Evolutionary conservation across 2,797 vertebrate species (phyloP).

Genomic region (Tinamus major): DNA sequence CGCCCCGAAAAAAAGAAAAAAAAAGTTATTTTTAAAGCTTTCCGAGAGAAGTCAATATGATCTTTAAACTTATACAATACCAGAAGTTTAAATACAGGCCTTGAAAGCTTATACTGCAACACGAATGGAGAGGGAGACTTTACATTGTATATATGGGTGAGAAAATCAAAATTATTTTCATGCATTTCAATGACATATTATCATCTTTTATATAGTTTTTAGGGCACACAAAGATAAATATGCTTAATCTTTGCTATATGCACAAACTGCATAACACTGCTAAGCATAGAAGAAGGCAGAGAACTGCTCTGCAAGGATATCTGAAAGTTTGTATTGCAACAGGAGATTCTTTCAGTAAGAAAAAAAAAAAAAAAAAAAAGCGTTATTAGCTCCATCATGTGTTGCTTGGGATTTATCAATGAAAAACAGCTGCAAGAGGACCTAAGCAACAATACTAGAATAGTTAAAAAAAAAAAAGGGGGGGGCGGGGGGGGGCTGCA

Average conservation of each 20-base stretch:
- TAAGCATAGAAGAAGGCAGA: background rate
- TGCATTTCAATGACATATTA: background rate
- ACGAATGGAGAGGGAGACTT: background rate
- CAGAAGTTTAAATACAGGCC: background rate
- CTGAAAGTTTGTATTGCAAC: background rate
- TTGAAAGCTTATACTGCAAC: background rate
- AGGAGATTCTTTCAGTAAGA: background rate
- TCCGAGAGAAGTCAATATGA: background rate
- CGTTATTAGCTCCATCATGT: background rate
- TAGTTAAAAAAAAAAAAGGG: background rate
- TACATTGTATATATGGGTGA: background rate
- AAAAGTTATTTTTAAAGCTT: background rate
- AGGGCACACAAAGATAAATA: background rate
- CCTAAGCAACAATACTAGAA: background rate
- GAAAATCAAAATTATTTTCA: background rate
- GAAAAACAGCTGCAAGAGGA: background rate
- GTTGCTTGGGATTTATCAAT: background rate
- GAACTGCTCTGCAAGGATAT: background rate
- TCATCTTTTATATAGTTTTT: background rate
- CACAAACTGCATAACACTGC: background rate
- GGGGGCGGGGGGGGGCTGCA: no score
- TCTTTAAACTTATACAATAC: background rate
- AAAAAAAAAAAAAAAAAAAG: background rate
- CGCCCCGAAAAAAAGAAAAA: no score
- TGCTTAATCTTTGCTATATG: fast-evolving